Conservation (phyloP, 2,113 vertebrate species). For the Proterorhinus semilunaris region DNA sequence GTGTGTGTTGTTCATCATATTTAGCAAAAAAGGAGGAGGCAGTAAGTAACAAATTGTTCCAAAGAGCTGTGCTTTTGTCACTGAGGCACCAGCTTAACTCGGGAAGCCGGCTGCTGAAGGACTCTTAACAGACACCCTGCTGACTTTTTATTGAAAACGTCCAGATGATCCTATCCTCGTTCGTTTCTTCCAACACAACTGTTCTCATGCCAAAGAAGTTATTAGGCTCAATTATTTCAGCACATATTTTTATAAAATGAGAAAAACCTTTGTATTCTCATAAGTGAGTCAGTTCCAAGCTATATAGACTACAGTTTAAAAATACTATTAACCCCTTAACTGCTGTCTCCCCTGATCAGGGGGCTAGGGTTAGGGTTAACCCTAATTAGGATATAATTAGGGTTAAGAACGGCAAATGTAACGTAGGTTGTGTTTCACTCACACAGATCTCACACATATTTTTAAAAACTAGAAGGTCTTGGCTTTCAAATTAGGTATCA, state of each 20-base stretch:
- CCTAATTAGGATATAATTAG: no score
- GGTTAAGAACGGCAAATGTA: no score
- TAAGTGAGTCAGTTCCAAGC: no score
- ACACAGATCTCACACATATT: no score
- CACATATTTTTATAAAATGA: background rate
- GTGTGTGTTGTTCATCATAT: slow-evolving; percentile 73
- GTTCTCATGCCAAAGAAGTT: background rate
- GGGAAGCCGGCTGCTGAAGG: slow-evolving; percentile 3
- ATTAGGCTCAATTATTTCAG: background rate
- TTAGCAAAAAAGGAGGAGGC: slow-evolving; percentile 48
- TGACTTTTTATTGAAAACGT: slow-evolving; percentile 24
- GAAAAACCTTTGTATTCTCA: no score
- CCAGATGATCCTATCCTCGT: background rate
- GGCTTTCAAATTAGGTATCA: no score
- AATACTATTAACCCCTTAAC: no score
- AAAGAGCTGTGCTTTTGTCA: slow-evolving; percentile 38
- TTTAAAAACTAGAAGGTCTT: no score
- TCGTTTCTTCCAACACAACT: background rate
- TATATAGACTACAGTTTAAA: no score
- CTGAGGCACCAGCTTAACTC: slow-evolving; percentile 13
- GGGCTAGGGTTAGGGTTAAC: no score
- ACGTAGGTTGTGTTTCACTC: no score
- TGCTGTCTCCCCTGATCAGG: no score
- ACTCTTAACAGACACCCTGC: slow-evolving; percentile 14
- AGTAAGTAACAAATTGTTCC: slow-evolving; percentile 61